Percentiles rank a stretch among this genome's conserved stretches.
Conservation (phyloP, 2,113 vertebrate genomes). For the Diglossa brunneiventris region DNA sequence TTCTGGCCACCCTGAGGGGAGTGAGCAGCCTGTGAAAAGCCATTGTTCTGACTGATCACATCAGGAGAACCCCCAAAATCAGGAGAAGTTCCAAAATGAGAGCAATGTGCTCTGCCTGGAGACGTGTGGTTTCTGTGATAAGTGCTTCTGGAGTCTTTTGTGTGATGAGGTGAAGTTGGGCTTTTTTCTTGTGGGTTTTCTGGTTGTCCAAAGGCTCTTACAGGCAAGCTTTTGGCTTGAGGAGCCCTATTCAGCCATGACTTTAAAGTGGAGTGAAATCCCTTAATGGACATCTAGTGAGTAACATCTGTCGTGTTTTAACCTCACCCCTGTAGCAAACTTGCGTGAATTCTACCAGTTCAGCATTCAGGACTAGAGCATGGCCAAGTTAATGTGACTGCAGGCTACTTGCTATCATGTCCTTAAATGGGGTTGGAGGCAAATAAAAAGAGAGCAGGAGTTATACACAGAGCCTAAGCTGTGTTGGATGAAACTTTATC, state of each 20-base stretch:
- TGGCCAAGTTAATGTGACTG: background rate
- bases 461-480: background rate
- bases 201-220: background rate
- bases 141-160: background rate
- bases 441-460: background rate
- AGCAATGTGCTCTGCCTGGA: background rate
- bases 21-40: background rate
- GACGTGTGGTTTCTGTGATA: accelerated
- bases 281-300: background rate
- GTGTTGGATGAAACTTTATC: background rate
- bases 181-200: background rate
- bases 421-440: background rate
- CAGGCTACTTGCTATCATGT: background rate
- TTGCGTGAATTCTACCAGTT: background rate
- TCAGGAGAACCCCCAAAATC: background rate
- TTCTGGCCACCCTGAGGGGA: background rate
- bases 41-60: background rate
- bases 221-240: background rate
- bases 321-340: background rate
- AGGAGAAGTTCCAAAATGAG: background rate
- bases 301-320: background rate
- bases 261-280: background rate
- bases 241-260: background rate
- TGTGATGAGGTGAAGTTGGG: background rate
- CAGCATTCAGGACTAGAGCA: background rate